Base-by-base conservation (phyloP, 2,888 invertebrate genomes). In the Ormia ochracea region DNA sequence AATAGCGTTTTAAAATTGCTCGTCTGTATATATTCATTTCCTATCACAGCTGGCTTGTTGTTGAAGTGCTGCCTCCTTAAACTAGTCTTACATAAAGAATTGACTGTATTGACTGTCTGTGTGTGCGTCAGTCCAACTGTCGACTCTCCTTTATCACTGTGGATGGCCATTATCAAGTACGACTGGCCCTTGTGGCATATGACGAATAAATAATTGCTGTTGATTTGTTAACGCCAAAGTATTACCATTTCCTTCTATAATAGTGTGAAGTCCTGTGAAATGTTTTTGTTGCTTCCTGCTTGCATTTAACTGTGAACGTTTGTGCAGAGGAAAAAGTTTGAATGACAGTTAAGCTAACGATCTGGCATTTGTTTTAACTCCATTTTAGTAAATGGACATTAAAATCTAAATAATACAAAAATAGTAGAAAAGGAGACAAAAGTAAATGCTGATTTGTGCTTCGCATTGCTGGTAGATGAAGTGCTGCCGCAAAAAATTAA, bases 151-250 rank as follows among this genome's bases (percentile, higher is more conserved):
- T 58, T 38, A 33, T 58, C 21, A 28, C 48, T 43, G 72, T 72
- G 56, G 72, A 72, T 80, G 80, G 66, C 80, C 80, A 76, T 80
- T 80, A 80, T 76, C 70, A 79, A 75, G 19, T 70, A 61, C 52
- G 65, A 61, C 65, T 73, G 77, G 68, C 81, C 81, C 76, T 70
- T 73, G 76, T 77, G 77, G 81, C 77, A 77, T 77, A 81, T 77
- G 81, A 81, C 81, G 81, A 77, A 77, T 81, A 81, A 81, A 81
- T 81, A 81, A 81, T 81, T 81, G 81, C 81, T 74, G 81, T 77
- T 81, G 81, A 81, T 81, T 81, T 81, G 81, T 81, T 81, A 77
- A 81, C 77, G 77, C 77, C 77, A 77, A 77, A 74, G 81, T 77
- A 81, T 77, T 77, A 77, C 69, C 77, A 74, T 77, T 77, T 77